Base-by-base conservation (phyloP, 2,113 vertebrate species). In the Semicossyphus pulcher region DNA sequence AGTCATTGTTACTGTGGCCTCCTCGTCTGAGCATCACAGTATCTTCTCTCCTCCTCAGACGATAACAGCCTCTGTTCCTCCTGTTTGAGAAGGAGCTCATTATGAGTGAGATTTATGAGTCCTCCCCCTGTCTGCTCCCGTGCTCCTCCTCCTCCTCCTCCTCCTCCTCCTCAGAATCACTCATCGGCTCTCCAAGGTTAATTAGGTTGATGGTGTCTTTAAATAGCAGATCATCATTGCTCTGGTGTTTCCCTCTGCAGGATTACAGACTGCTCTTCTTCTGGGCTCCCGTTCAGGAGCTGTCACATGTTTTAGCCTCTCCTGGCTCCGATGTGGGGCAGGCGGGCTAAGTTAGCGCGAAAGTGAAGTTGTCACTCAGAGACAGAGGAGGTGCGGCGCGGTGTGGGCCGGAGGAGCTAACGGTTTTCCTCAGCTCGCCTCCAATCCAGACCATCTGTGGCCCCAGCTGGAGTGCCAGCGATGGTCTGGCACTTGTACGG, bases 401-500 rank as follows among this genome's bases (percentile, higher is more conserved):
- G 81, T 75, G 85, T 78, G 95, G 95, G 95, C 93, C 89, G 89
- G 88, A 92, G 89, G 93, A 92, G 92, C 92, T 89, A 93, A 91
- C 91, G 84, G 94, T 96, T 94, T 91, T 90, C 89, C 94, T 96
- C 62, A 86, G 81, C 85, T 88, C 79, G 88, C 90, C 90, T 91
- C 87, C 87, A 94, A 96, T 97, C 95, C 95, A 94, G 96, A 98
- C 98, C 98, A 99, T 99, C 98, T 99, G 98, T 96, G 96, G 94
- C 96, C 97, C 98, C 98, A 99, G 98, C 98, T 99, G 98, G 98
- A 97, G 96, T 91, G 95, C 96, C 95, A 94, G 96, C 95, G 94
- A 97, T 97, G 97, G 96, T 98, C 97, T 99, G 98, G 97, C 97
- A 98, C 97, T 98, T 98, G 96, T 97, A 97, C 96, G 95, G 96